Evolutionary conservation across 2,888 invertebrate species (phyloP).

Genomic region (Ischnura elegans): DNA sequence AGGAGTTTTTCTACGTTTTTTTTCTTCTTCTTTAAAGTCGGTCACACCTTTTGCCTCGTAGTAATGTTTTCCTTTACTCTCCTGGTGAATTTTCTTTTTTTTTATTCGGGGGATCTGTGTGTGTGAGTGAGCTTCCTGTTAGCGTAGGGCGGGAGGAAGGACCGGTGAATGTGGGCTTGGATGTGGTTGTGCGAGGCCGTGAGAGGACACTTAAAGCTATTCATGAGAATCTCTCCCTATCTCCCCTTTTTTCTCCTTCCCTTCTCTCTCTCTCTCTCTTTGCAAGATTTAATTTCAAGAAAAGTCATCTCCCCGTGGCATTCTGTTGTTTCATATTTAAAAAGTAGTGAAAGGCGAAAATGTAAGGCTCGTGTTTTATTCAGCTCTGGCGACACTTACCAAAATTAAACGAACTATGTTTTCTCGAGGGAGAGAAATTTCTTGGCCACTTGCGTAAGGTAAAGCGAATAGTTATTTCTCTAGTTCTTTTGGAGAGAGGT

Average conservation of each 20-base stretch:
- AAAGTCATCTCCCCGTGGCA: background rate
- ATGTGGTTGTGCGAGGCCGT: background rate
- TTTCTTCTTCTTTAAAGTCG: background rate
- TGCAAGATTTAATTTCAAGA: background rate
- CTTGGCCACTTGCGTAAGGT: background rate
- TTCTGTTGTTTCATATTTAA: background rate
- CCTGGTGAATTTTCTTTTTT: background rate
- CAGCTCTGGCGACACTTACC: background rate
- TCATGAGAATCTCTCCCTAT: background rate
- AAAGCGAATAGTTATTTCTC: background rate
- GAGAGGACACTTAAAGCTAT: slow-evolving; percentile 1
- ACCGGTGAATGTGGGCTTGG: background rate
- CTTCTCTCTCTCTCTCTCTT: background rate
- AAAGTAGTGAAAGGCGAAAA: background rate
- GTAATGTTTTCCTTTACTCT: slow-evolving; percentile 2
- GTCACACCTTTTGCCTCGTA: slow-evolving; percentile 17
- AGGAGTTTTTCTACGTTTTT: background rate
- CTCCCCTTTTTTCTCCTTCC: background rate
- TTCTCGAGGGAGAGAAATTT: background rate
- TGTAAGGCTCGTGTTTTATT: background rate
- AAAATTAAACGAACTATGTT: background rate
- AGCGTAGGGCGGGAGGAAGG: background rate
- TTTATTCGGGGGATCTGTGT: background rate
- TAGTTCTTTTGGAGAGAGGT: background rate
- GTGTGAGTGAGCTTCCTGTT: background rate